Evolutionary conservation across 1,140 invertebrate genomes (phyloP).

Genomic region (Bombus polaris): DNA sequence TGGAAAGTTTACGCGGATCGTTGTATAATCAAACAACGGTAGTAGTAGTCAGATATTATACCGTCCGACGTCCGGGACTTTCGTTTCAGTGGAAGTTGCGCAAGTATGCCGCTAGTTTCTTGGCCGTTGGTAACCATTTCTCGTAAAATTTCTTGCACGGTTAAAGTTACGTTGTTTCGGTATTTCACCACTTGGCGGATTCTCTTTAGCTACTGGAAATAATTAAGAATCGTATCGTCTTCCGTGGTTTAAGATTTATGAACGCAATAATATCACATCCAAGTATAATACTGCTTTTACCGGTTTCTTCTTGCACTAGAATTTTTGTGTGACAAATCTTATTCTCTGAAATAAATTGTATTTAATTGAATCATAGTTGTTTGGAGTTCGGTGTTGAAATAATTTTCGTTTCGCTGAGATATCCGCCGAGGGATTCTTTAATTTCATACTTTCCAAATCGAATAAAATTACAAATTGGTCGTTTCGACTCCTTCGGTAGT

Average conservation of each 20-base stretch:
- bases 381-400: too few species aligned
- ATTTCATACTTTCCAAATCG: too few species aligned
- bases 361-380: too few species aligned
- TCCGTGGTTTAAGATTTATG: neutral
- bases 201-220: neutral
- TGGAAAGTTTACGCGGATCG: conserved; percentile 34
- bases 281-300: too few species aligned
- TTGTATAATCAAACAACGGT: conserved; percentile 51
- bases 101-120: conserved; percentile 30
- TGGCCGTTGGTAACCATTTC: conserved; percentile 26
- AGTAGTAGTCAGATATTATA: conserved; percentile 26
- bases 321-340: too few species aligned
- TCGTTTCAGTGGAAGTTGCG: conserved; percentile 17
- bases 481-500: neutral
- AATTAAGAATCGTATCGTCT: conserved; percentile 35
- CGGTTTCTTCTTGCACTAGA: too few species aligned
- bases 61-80: neutral
- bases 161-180: conserved; percentile 43
- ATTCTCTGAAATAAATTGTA: too few species aligned
- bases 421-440: too few species aligned
- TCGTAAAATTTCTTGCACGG: conserved; percentile 35
- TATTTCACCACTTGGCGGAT: conserved; percentile 12
- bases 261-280: too few species aligned
- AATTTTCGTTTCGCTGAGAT: too few species aligned
- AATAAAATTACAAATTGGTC: too few species aligned